These are phyloP conservation scores for Amblyopsis hoosieri DNA, from an alignment of 2,797 vertebrate genomes.

Conservation along the genomic window DNA sequence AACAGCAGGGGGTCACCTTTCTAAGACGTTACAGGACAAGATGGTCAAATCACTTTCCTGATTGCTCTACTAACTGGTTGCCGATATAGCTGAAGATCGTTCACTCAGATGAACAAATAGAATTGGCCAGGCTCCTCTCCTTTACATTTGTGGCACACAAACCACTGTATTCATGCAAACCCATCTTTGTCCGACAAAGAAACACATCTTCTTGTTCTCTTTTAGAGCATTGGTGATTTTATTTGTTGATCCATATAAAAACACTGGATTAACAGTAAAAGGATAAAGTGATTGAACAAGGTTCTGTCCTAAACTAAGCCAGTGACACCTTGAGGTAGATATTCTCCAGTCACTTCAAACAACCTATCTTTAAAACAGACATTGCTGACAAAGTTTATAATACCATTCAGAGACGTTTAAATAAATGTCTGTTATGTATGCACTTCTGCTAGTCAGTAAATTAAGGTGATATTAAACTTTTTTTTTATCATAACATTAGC, in stretches of 20 bases:
- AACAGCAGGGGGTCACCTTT: too few species aligned
- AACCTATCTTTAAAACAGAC: constrained; percentile 32
- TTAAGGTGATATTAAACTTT: constrained; percentile 33
- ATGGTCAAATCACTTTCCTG: too few species aligned
- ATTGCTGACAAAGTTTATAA: constrained; percentile 10
- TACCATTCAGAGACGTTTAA: constrained; percentile 11
- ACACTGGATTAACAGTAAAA: constrained; percentile 28
- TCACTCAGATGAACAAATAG: constrained; percentile 78
- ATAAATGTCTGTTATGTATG: constrained; percentile 12
- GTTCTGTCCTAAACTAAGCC: constrained; percentile 30
- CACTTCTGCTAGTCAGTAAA: constrained; percentile 38
- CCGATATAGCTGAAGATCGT: constrained; percentile 20
- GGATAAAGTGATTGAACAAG: constrained; percentile 21
- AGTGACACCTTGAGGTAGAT: constrained; percentile 69
- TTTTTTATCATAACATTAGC: too few species aligned
- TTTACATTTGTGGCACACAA: constrained; percentile 35
- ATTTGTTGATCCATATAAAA: constrained; percentile 12
- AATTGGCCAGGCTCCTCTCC: constrained; percentile 66
- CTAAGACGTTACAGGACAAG: too few species aligned
- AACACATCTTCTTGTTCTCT: constrained; percentile 25
- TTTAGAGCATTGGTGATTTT: constrained; percentile 10
- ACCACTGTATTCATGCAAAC: constrained; percentile 5
- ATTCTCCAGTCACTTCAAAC: constrained; percentile 48
- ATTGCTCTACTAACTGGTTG: too few species aligned
- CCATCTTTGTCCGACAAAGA: background rate